A percentile compares a stretch with the other conserved stretches of the same genome.
These are phyloP conservation scores for Crossaster papposus DNA, from an alignment of 53 echinoderm and acorn worm species.

Conservation along the genomic window DNA sequence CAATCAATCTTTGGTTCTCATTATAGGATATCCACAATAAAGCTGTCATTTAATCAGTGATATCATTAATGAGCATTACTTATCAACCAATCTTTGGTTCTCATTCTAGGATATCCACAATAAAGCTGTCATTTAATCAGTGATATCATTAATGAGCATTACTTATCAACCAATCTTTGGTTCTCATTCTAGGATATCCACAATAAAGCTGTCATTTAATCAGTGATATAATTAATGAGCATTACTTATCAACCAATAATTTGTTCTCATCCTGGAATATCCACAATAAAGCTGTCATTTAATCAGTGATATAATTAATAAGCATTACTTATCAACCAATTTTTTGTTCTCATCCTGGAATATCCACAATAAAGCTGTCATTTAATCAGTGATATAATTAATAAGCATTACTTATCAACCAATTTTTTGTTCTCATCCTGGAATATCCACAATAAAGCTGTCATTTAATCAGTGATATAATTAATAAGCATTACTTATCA, in stretches of 20 bases:
- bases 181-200: background rate
- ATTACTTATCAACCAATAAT: background rate
- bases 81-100: background rate
- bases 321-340: background rate
- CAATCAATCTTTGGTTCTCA: background rate
- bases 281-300: background rate
- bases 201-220: background rate
- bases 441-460: background rate
- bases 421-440: background rate
- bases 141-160: background rate
- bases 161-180: background rate
- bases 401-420: background rate
- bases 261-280: background rate
- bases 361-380: background rate
- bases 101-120: background rate
- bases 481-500: background rate
- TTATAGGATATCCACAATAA: background rate
- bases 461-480: too few relatives aligned
- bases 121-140: background rate
- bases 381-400: too few relatives aligned
- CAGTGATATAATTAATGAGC: too few relatives aligned
- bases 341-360: background rate
- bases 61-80: background rate
- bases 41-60: background rate
- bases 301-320: too few relatives aligned